Evolutionary conservation across 2,888 invertebrate species (phyloP), one percentile per base, ranked within the genome.

Genomic region (Galeopsomyia nigrocyanea): DNA sequence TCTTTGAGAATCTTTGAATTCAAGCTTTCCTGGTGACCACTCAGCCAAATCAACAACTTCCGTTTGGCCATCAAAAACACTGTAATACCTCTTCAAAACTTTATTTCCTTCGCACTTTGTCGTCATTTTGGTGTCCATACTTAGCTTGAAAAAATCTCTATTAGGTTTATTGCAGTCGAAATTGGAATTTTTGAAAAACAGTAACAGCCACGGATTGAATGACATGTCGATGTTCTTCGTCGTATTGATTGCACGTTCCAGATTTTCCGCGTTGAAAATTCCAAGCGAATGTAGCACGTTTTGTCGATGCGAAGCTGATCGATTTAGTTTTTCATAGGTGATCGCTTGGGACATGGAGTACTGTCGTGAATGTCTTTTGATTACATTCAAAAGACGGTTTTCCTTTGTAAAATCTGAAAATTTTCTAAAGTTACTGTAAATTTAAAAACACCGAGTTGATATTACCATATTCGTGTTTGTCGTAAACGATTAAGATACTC

Each of bases 121-220:
- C 49, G 22, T 22, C 61, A 61, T 61, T 21, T 49, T 47, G 14
- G 61, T 61, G 3, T 61, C 49, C 26, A 61, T 49, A 6, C n/a
- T 7, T 14, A 61, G 14, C 14, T 22, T 61, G 7, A 61, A 49
- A 2, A 49, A 49, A n/a, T 16, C 39, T 1, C 22, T 49, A 6
- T n/a, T 16, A 3, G 61, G 61, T 1, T 22, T 22, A 14, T 61
- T 22, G 47, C 61, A 61, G n/a, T 61, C 49, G n/a, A 61, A 9
- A 7, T 6, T n/a, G 2, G 21, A 6, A 3, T 16, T 16, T 17
- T 49, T 16, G 6, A 16, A 47, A 13, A 61, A 21, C 5, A 61
- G 16, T 14, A 49, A 16, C 6, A 61, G 21, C 61, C 61, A 61
- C 21, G 61, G 7, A 49, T 21, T 16, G 6, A 16, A 14, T 2